Base-by-base conservation (phyloP, 2,113 vertebrate genomes). In the Chlamydotis undulata region DNA sequence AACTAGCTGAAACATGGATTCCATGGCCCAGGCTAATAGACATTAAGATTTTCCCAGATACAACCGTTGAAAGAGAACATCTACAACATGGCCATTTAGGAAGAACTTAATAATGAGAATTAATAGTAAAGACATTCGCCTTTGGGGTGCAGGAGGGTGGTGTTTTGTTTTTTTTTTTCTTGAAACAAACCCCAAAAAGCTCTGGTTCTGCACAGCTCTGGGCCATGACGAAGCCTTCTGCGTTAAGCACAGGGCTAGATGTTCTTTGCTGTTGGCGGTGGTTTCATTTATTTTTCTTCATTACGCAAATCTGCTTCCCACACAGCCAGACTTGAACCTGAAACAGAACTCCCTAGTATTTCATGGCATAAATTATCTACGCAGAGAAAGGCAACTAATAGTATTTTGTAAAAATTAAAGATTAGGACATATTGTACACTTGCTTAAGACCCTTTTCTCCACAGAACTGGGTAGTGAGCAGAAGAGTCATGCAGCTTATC, bases 121-220 rank as follows among this genome's bases (percentile, higher is more conserved):
- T 96, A 95, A 94, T 56, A 96, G 83, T 78, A 96, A 96, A 97
- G 85, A 90, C 96, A 97, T 94, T 90, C 90, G 94, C 82, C 80
- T 90, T 59, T 1, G 59, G 43, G 45, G 7, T 1, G 2, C 0
- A 5, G 21, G 35, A 15, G 5, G 7, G 9, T 84, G 55, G 18
- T 39, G 10, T 39, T 39, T 39, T 39, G 10, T 25, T 12, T 6
- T 25, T 23, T 33, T 35, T 29, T 24, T 55, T 69, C 85, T 57
- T 3, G 25, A 77, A 52, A 75, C 79, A 69, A 96, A 55, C n/a
- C 70, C 76, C 80, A 50, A 50, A 59, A 7, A 80, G 63, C 7
- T 82, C 93, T 4, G 17, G 91, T 80, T 71, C 94, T 70, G 65
- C 87, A 74, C 70, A 85, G 79, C 94, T 96, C 89, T 78, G 71